These are phyloP conservation scores for Holocentrus rufus DNA, from an alignment of 2,797 vertebrate species.

Conservation along the genomic window DNA sequence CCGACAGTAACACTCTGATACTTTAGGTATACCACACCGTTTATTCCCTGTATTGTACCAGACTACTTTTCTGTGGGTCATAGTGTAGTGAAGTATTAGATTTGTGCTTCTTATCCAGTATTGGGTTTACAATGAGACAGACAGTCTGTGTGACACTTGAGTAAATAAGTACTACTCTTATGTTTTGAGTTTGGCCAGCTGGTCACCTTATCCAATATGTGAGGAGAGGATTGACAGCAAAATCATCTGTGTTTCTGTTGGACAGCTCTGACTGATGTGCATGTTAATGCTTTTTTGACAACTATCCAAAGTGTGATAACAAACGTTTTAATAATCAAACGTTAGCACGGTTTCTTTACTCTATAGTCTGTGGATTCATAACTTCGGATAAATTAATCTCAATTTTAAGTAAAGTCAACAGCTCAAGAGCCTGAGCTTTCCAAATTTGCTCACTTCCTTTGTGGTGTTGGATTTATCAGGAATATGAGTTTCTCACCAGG, in stretches of 20 bases:
- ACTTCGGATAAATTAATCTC: no score
- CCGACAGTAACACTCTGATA: slow-evolving; percentile 27
- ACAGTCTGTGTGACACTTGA: neutral
- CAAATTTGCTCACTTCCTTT: no score
- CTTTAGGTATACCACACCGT: slow-evolving; percentile 7
- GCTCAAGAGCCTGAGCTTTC: no score
- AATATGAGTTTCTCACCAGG: no score
- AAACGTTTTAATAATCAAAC: no score
- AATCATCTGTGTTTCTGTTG: neutral
- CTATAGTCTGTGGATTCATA: no score
- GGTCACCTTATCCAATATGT: neutral
- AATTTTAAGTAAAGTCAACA: no score
- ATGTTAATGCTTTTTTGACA: no score
- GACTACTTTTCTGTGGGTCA: neutral
- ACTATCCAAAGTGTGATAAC: no score
- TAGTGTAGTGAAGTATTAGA: neutral
- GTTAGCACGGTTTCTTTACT: no score
- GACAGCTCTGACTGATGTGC: neutral
- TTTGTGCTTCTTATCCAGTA: neutral
- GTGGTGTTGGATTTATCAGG: no score
- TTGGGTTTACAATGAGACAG: slow-evolving; percentile 16
- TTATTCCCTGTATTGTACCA: neutral
- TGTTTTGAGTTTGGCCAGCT: neutral
- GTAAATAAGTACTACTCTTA: no score
- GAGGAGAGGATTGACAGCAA: neutral